phyloP scores from a whole-genome alignment of 2,797 vertebrate species.

The Parauchenoglanis punctatus region DNA sequence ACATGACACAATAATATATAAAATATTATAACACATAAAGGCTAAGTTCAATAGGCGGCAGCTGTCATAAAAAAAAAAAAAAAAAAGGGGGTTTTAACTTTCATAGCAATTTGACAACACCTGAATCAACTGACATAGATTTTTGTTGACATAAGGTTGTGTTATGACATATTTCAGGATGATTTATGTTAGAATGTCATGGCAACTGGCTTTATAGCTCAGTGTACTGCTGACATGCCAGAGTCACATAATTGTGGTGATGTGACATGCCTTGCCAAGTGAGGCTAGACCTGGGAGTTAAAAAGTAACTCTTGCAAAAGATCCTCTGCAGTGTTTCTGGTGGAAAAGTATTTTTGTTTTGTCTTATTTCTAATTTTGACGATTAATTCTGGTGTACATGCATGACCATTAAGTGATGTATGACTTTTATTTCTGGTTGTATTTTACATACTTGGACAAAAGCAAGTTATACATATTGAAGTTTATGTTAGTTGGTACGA shows the following conservation, averaged over 20 bases:
- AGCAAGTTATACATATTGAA: not conserved
- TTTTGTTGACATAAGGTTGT: conserved; percentile 1
- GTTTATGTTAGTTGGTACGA: not conserved
- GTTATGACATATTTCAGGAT: conserved; percentile 11
- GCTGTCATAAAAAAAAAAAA: not conserved
- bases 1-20: not conserved
- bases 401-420: not conserved
- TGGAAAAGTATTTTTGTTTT: too few species aligned
- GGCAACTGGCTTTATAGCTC: not conserved
- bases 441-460: not conserved
- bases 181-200: conserved; percentile 6
- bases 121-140: not conserved
- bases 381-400: not conserved
- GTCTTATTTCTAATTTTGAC: too few species aligned
- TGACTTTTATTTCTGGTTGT: not conserved
- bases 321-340: not conserved
- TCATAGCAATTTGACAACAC: not conserved
- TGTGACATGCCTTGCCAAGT: not conserved
- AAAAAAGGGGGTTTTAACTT: not conserved
- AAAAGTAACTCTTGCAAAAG: not conserved
- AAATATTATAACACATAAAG: not conserved
- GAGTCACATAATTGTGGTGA: not conserved
- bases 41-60: not conserved
- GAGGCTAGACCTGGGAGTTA: not conserved
- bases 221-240: not conserved